Evolutionary conservation across 2,113 vertebrate genomes (phyloP), one percentile per base, ranked within the genome.

Genomic region (Aythya baeri): DNA sequence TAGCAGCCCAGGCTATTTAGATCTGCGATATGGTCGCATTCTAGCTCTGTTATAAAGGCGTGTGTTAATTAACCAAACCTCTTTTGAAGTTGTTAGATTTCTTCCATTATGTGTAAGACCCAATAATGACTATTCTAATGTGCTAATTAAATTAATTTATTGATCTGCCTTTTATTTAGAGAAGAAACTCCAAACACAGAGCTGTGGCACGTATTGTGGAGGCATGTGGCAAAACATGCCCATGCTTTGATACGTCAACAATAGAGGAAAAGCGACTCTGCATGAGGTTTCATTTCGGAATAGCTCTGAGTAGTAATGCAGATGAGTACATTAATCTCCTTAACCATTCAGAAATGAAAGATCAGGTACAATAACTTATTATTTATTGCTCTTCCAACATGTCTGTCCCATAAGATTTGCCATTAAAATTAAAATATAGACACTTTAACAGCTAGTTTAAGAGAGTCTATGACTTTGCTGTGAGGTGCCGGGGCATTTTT

Each of bases 331-430:
- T 97, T 97, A 97, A 98, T 98, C 97, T 98, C 84, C 79, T 94
- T 96, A 97, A 97, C 95, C 96, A 96, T 95, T 97, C 95, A 97
- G 88, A 97, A 97, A 96, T 97, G 97, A 98, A 97, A 95, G 96
- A 94, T 84, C 1, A 2, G 50, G 83, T 97, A 97, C 94, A 97
- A 93, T 98, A 97, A 94, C 91, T 87, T 96, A 71, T 94, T 95
- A 97, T 95, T 97, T 98, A 97, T 97, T 96, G 89, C 94, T 89
- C 94, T 94, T 97, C 88, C 91, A 91, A 96, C 66, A 54, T 92
- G 59, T 79, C 85, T 93, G 67, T 96, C 93, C 91, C 86, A 58
- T 96, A 93, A 96, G 83, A 95, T 95, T 96, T 1, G 1, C 94
- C 96, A 97, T 97, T 95, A 97, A 88, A 97, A 96, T 96, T 96